A percentile compares a stretch with the other conserved stretches of the same genome.
Conservation (phyloP, 2,797 vertebrate species). For the Molossus molossus region DNA sequence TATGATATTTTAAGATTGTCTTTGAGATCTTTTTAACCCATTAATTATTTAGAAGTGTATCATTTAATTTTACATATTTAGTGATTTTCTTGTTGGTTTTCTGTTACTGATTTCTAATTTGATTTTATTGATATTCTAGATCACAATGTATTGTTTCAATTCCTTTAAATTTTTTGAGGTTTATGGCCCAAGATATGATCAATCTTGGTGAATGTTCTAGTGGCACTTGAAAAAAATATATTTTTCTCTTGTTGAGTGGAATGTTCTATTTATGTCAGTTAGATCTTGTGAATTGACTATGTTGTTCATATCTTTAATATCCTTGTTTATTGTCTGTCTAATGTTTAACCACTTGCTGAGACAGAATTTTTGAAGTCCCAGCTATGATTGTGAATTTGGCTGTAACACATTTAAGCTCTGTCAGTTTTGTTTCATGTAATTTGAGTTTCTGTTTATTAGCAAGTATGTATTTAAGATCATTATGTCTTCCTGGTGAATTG, state of each 20-base stretch:
- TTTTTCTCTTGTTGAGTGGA: background rate
- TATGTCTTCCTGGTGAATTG: background rate
- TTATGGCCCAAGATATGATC: background rate
- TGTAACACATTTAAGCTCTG: background rate
- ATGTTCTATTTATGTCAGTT: background rate
- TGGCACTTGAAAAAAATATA: background rate
- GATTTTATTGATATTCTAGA: background rate
- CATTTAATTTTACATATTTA: background rate
- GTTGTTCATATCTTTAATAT: background rate
- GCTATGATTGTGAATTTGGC: background rate
- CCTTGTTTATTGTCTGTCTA: background rate
- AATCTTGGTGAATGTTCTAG: background rate
- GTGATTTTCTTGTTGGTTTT: conserved; percentile 24
- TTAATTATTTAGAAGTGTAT: conserved; percentile 44
- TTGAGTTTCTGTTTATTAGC: background rate
- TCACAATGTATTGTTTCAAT: background rate
- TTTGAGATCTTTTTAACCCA: background rate
- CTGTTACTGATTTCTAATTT: conserved; percentile 15
- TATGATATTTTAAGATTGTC: background rate
- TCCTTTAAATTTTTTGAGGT: background rate
- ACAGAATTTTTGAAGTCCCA: background rate
- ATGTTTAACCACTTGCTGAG: background rate
- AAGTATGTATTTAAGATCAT: background rate
- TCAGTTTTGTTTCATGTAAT: background rate
- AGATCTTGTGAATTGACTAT: background rate